A percentile compares a stretch with the other conserved stretches of the same genome.
These are phyloP conservation scores for Keiferia lycopersicella DNA, from an alignment of 2,888 invertebrate species.

Conservation along the genomic window DNA sequence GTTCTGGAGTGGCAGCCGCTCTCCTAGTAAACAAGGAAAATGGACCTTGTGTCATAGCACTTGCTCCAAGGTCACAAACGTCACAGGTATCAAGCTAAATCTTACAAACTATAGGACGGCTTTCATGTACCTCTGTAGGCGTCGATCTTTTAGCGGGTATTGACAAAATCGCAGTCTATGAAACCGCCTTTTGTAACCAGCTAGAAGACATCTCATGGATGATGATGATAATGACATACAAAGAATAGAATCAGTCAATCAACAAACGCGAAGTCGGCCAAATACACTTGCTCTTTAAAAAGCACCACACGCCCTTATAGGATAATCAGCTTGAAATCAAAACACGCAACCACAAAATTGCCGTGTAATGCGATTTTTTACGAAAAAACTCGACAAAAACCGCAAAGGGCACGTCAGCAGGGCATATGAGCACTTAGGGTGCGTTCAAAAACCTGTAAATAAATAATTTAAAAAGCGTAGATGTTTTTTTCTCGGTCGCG, in stretches of 20 bases:
- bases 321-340: conserved; percentile 15
- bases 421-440: conserved; percentile 45
- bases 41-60: too few species aligned
- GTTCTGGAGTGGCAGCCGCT: too few species aligned
- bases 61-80: too few species aligned
- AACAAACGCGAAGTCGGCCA: neutral
- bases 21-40: too few species aligned
- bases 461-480: conserved; percentile 55
- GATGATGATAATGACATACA: too few species aligned
- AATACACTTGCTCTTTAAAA: conserved; percentile 5
- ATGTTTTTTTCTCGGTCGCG: conserved; percentile 63
- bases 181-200: too few species aligned
- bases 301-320: conserved; percentile 13
- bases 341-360: conserved; percentile 29
- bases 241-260: neutral
- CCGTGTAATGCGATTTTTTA: conserved; percentile 29
- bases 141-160: too few species aligned
- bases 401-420: conserved; percentile 40
- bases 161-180: too few species aligned
- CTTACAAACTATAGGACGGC: too few species aligned
- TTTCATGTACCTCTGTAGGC: too few species aligned
- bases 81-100: too few species aligned
- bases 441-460: conserved; percentile 65
- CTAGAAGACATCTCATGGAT: too few species aligned
- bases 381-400: conserved; percentile 42